Percentiles rank a stretch among this genome's conserved stretches.
phyloP scores from a whole-genome alignment of 1,140 invertebrate species.

The Rhynchophorus ferrugineus region DNA sequence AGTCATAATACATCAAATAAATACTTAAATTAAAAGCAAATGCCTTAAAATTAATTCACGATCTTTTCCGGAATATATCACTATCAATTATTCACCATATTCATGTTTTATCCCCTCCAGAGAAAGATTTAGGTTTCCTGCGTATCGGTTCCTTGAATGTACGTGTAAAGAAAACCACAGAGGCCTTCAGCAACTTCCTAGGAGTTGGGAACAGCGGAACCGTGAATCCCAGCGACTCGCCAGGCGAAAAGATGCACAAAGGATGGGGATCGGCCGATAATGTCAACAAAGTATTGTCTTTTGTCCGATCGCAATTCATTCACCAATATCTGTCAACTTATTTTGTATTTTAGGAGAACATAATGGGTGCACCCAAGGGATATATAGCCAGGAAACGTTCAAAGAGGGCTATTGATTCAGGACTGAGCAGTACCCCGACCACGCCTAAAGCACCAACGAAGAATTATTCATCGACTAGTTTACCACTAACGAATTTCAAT shows the following conservation, averaged over 20 bases:
- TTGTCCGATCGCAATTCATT: slow-evolving; percentile 6
- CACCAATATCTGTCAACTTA: slow-evolving; percentile 1
- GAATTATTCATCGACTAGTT: slow-evolving; percentile 17
- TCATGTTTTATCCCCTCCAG: too few relatives aligned
- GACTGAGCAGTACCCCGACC: slow-evolving; percentile 51
- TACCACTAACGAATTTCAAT: neutral
- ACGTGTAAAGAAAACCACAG: slow-evolving; percentile 82
- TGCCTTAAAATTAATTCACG: too few relatives aligned
- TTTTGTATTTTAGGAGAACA: slow-evolving; percentile 43
- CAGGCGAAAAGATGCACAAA: slow-evolving; percentile 60
- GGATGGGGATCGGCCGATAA: slow-evolving; percentile 83
- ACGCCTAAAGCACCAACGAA: slow-evolving; percentile 45
- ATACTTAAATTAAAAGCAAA: too few relatives aligned
- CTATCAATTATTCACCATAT: too few relatives aligned
- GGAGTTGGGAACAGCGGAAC: slow-evolving; percentile 55
- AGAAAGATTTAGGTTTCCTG: slow-evolving; percentile 80
- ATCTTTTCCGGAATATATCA: too few relatives aligned
- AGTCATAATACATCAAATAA: too few relatives aligned
- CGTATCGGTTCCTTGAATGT: slow-evolving; percentile 87
- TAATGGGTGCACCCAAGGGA: slow-evolving; percentile 66
- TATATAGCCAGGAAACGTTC: slow-evolving; percentile 52
- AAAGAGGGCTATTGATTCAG: slow-evolving; percentile 42
- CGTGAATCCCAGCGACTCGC: slow-evolving; percentile 30
- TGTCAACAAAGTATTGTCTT: slow-evolving; percentile 53
- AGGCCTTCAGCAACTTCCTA: slow-evolving; percentile 81